These are phyloP conservation scores for Strigamia maritima DNA, from an alignment of 2,888 invertebrate species.

Conservation along the genomic window DNA sequence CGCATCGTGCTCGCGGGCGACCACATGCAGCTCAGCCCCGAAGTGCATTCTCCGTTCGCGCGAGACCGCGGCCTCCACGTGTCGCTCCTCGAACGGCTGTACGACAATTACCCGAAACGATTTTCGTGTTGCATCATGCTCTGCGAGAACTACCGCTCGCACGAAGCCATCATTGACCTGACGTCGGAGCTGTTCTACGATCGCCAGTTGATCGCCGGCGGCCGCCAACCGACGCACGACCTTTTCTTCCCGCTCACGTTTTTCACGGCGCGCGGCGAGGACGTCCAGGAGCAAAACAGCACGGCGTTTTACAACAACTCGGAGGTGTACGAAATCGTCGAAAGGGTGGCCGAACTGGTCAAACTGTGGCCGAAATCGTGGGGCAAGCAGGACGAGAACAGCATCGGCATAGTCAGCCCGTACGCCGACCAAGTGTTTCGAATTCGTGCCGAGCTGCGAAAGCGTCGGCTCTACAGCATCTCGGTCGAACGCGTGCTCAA, in stretches of 20 bases:
- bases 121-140: slow-evolving; percentile 75
- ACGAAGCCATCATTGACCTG: slow-evolving; percentile 74
- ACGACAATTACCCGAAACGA: slow-evolving; percentile 68
- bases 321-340: slow-evolving; percentile 75
- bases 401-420: slow-evolving; percentile 79
- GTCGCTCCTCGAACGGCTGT: slow-evolving; percentile 72
- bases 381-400: slow-evolving; percentile 65
- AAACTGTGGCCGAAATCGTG: slow-evolving; percentile 72
- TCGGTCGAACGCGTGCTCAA: slow-evolving; percentile 79
- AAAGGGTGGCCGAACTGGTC: slow-evolving; percentile 68
- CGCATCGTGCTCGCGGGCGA: slow-evolving; percentile 78
- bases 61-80: slow-evolving; percentile 54
- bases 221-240: slow-evolving; percentile 67
- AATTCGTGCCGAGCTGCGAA: slow-evolving; percentile 71
- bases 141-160: slow-evolving; percentile 78
- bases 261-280: slow-evolving; percentile 74
- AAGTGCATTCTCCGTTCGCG: slow-evolving; percentile 65
- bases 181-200: slow-evolving; percentile 79
- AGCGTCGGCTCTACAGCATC: slow-evolving; percentile 68
- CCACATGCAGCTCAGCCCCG: slow-evolving; percentile 78
- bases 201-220: slow-evolving; percentile 69
- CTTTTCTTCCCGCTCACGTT: slow-evolving; percentile 72
- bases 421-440: slow-evolving; percentile 71
- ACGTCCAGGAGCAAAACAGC: slow-evolving; percentile 67
- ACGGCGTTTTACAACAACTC: slow-evolving; percentile 79